Base-by-base conservation (phyloP, 30 jellyfish, hydroid and myxozoan genomes). In the Clytia hemisphaerica region DNA sequence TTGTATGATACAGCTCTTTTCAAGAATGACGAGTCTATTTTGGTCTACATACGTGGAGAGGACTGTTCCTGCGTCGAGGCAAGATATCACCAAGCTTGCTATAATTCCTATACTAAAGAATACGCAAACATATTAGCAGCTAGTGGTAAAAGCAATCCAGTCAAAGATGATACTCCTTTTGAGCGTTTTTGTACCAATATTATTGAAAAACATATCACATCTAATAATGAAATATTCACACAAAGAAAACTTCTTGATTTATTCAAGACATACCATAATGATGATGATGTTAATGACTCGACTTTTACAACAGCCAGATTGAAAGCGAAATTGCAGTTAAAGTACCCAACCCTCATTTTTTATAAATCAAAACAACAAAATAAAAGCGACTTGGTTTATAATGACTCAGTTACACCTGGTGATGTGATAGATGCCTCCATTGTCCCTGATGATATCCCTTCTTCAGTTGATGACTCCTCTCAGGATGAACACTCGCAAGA, bases 41-140 rank as follows among this genome's bases (percentile, higher is more conserved):
- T 69, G 16, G 53, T 49, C 35, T 71, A 45, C 28, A 69, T 69
- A 46, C 50, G 82, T 2, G 36, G 32, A 29, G 36, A 69, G 37
- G 82, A 69, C 73, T 69, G 82, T 50, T 70, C 51, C 7, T 70
- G 72, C 22, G 50, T 69, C n/a, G 82, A 69, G 50, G 82, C 50
- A 29, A 14, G 58, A 34, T 69, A 69, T 37, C 73, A 69, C 46
- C 31, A 62, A 46, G 32, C 48, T 12, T 69, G 82, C 36, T 51
- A 69, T 37, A 28, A 45, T 29, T 29, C 30, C 18, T 66, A 66
- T 66, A 51, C 34, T 28, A 42, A 37, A 34, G 77, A 18, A 22
- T n/a, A n/a, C n/a, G n/a, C n/a, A n/a, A n/a, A n/a, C n/a, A n/a
- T n/a, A n/a, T n/a, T n/a, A n/a, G n/a, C n/a, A n/a, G n/a, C n/a